Percentiles rank a stretch among this genome's conserved stretches.
phyloP scores from a whole-genome alignment of 2,888 invertebrate genomes.

The Carcina quercana region DNA sequence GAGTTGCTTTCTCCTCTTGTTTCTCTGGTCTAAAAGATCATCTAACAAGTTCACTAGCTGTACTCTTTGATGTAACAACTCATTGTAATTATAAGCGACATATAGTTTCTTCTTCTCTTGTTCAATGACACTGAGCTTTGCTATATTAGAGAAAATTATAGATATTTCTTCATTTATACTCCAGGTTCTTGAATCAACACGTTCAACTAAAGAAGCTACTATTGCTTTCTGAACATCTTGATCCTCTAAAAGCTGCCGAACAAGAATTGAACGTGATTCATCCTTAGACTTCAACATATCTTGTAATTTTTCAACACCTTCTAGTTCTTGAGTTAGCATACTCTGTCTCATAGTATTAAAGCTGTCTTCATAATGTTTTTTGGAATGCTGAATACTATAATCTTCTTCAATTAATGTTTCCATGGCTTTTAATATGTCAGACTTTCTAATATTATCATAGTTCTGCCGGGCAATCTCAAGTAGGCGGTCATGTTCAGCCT shows the following conservation, averaged over 20 bases:
- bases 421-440: constrained; percentile 83
- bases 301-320: constrained; percentile 74
- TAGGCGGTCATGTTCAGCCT: constrained; percentile 78
- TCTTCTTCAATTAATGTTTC: constrained; percentile 80
- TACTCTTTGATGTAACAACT: constrained; percentile 79
- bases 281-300: constrained; percentile 77
- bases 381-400: constrained; percentile 70
- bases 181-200: constrained; percentile 84
- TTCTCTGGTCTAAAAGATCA: constrained; percentile 80
- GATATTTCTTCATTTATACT: constrained; percentile 84
- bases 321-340: constrained; percentile 72
- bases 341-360: constrained; percentile 78
- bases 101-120: constrained; percentile 80
- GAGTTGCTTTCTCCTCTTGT: constrained; percentile 77
- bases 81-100: constrained; percentile 80
- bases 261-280: constrained; percentile 73
- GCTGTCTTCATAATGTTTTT: constrained; percentile 78
- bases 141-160: constrained; percentile 81
- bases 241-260: constrained; percentile 78
- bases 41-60: constrained; percentile 79
- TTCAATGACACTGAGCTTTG: constrained; percentile 81
- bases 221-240: constrained; percentile 82
- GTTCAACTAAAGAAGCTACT: constrained; percentile 80
- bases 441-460: constrained; percentile 75
- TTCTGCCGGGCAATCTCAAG: constrained; percentile 75